phyloP scores from a whole-genome alignment of 2,113 vertebrate species.

The Lethenteron camtschaticum region DNA sequence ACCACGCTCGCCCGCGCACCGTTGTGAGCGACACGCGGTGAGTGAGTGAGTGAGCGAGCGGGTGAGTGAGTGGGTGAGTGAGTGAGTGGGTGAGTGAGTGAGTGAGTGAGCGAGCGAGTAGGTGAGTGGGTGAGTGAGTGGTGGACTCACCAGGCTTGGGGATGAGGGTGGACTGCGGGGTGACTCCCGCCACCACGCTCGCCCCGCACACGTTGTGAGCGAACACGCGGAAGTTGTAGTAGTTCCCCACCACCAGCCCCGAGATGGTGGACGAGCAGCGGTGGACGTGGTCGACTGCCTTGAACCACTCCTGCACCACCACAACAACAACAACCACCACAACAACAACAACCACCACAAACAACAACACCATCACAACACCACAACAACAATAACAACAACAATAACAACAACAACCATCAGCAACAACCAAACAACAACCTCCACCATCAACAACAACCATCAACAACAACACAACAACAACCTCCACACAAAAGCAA shows the following conservation, averaged over 20 bases:
- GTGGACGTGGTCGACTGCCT: slow-evolving; percentile 51
- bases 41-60: too few relatives aligned
- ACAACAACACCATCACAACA: background rate
- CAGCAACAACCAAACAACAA: background rate
- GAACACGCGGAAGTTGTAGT: slow-evolving; percentile 61
- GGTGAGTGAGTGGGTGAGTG: too few relatives aligned
- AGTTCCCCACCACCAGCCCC: slow-evolving; percentile 73
- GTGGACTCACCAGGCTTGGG: too few relatives aligned
- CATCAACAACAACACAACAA: too few relatives aligned
- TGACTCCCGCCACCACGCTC: slow-evolving; percentile 38
- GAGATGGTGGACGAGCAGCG: slow-evolving; percentile 55
- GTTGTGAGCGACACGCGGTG: too few relatives aligned
- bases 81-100: too few relatives aligned
- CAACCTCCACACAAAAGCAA: too few relatives aligned
- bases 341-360: background rate
- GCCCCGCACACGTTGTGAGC: slow-evolving; percentile 57
- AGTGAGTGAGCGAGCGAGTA: too few relatives aligned
- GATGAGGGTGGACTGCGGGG: too few relatives aligned
- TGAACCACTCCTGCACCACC: slow-evolving; percentile 64
- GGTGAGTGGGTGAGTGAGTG: too few relatives aligned
- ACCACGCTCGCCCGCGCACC: too few relatives aligned
- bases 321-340: background rate
- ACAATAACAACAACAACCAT: background rate
- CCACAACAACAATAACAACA: too few relatives aligned
- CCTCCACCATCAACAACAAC: background rate